These are phyloP conservation scores for Sesamia nonagrioides DNA, from an alignment of 1,140 invertebrate species.

Conservation along the genomic window DNA sequence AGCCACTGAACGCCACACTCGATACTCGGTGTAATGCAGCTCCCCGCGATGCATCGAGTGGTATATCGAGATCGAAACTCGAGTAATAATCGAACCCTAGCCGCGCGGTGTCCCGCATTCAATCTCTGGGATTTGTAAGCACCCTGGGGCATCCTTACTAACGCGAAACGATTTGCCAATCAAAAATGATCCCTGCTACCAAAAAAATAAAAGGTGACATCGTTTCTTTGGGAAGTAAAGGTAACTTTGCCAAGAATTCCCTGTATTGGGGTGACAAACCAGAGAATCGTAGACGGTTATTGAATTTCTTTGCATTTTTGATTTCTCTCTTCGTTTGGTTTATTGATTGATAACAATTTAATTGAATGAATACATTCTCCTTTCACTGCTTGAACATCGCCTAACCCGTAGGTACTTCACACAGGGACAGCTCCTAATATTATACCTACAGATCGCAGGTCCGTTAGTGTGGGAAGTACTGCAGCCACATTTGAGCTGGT, in stretches of 20 bases:
- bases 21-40: conserved; percentile 69
- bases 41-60: conserved; percentile 79
- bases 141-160: conserved; percentile 45
- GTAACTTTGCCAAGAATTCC: conserved; percentile 61
- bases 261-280: conserved; percentile 80
- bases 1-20: conserved; percentile 50
- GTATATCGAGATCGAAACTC: conserved; percentile 78
- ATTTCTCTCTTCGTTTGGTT: conserved; percentile 74
- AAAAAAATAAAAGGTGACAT: conserved; percentile 45
- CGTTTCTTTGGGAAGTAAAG: conserved; percentile 10
- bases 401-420: too few species aligned
- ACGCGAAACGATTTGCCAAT: conserved; percentile 35
- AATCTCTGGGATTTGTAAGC: conserved; percentile 80
- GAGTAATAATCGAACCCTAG: conserved; percentile 83
- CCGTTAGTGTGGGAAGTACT: too few species aligned
- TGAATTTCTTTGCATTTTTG: conserved; percentile 84
- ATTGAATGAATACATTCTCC: conserved; percentile 41
- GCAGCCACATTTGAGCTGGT: too few species aligned
- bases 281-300: conserved; percentile 81
- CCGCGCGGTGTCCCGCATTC: conserved; percentile 77
- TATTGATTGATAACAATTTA: conserved; percentile 63
- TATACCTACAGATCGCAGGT: too few species aligned
- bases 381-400: neutral
- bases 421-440: too few species aligned
- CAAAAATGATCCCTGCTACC: conserved; percentile 60